These are phyloP conservation scores for Rhagium mordax DNA, from an alignment of 2,888 invertebrate species.

Conservation along the genomic window DNA sequence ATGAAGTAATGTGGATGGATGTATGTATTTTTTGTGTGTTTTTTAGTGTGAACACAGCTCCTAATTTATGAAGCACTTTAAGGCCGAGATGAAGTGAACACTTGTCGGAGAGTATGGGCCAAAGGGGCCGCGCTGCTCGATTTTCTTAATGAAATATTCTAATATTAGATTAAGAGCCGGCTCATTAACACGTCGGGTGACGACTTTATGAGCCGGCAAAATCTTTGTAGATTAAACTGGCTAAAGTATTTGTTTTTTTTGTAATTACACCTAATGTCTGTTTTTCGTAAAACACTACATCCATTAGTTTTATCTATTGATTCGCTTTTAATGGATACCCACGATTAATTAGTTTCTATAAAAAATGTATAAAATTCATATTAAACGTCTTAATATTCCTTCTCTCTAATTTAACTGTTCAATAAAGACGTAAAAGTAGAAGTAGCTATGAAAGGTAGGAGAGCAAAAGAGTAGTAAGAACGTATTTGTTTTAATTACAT, in stretches of 20 bases:
- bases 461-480: too few relatives aligned
- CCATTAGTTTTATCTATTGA: conserved; percentile 26
- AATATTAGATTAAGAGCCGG: conserved; percentile 54
- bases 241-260: conserved; percentile 17
- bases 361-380: background rate
- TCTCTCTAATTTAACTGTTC: too few relatives aligned
- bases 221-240: conserved; percentile 23
- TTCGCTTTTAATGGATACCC: conserved; percentile 9
- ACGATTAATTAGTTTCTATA: background rate
- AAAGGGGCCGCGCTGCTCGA: conserved; percentile 45
- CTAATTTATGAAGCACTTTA: conserved; percentile 51
- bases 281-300: conserved; percentile 26
- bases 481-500: too few relatives aligned
- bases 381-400: too few relatives aligned
- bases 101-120: conserved; percentile 43
- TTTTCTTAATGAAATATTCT: conserved; percentile 56
- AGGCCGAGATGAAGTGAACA: conserved; percentile 44
- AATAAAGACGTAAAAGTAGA: too few relatives aligned
- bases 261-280: conserved; percentile 26
- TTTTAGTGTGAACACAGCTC: conserved; percentile 48
- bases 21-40: conserved; percentile 36
- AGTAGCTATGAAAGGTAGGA: too few relatives aligned
- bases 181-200: conserved; percentile 49
- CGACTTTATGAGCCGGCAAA: conserved; percentile 35
- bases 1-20: conserved; percentile 42